phyloP scores from a whole-genome alignment of 2,113 vertebrate species.

The Anguilla japonica region DNA sequence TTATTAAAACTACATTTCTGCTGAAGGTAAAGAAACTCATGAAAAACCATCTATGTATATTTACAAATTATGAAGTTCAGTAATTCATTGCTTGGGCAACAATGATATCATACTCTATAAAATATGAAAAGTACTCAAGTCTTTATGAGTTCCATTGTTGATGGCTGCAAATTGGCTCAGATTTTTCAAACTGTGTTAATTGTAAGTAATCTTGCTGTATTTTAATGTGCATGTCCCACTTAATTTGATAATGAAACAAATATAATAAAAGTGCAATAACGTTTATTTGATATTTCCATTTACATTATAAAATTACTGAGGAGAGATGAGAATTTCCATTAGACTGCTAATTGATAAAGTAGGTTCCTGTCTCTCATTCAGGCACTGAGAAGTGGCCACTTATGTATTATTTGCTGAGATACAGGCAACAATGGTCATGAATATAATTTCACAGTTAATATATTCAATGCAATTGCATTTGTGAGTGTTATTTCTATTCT shows the following conservation, averaged over 20 bases:
- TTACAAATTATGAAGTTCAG: background rate
- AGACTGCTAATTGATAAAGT: conserved; percentile 5
- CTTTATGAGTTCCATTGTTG: background rate
- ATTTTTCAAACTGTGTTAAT: background rate
- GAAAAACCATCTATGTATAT: background rate
- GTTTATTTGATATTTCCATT: background rate
- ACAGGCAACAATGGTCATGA: background rate
- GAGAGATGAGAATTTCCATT: background rate
- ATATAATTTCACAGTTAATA: background rate
- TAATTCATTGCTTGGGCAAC: background rate
- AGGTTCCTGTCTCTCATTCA: background rate
- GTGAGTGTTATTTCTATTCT: background rate
- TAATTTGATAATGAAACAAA: background rate
- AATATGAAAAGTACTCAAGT: background rate
- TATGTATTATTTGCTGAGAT: background rate
- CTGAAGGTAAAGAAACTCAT: background rate
- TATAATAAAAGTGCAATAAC: conserved; percentile 7
- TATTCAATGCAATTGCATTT: background rate
- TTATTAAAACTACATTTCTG: conserved; percentile 5
- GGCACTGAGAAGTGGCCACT: background rate
- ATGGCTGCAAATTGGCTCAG: background rate
- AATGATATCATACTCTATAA: background rate
- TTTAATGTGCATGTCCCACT: background rate
- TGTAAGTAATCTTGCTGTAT: conserved; percentile 1
- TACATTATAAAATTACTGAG: conserved; percentile 1